Evolutionary conservation across 1,140 invertebrate genomes (phyloP), one percentile per base, ranked within the genome.

Genomic region (Agrilus planipennis): DNA sequence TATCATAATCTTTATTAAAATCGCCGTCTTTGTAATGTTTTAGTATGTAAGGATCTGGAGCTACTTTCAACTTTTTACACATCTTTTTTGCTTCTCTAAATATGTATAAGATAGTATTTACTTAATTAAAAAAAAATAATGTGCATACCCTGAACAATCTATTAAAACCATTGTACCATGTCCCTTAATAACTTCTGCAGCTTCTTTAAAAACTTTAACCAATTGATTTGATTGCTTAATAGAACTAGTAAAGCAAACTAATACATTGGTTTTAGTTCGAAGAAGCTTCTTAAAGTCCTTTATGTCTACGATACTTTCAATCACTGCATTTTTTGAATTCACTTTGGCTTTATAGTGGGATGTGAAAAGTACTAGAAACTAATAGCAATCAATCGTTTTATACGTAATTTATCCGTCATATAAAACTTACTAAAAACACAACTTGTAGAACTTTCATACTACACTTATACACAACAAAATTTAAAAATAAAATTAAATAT

Each of bases 11-110:
- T 63, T 87, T 89, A 63, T 92, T 77, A 55, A 79, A 90, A 42
- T 89, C 83, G 2, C 88, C 88, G 70, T 90, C 82, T 64, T 89
- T 87, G 55, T 84, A 92, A 67, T 92, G 87, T 52, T 84, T 86
- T 3, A 91, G 53, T 20, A 73, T 52, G 46, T 75, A 73, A 4
- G 75, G 64, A 10, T 68, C 63, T 4, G 76, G 71, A 6, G 63
- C 54, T 1, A 81, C 70, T 67, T 90, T 90, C 4, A 85, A 60
- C 60, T 89, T 89, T 57, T 86, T 88, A 53, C 87, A 92, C 22
- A 90, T 60, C 55, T 91, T 92, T 55, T 84, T 89, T 0, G 72
- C 73, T 31, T 84, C 79, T 45, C 76, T 81, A 47, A 41, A 61
- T 63, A 42, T 41, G 35, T 44, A 27, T 18, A 44, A 19, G 42